phyloP scores from a whole-genome alignment of 2,888 invertebrate genomes.

The Dasypolia templi region DNA sequence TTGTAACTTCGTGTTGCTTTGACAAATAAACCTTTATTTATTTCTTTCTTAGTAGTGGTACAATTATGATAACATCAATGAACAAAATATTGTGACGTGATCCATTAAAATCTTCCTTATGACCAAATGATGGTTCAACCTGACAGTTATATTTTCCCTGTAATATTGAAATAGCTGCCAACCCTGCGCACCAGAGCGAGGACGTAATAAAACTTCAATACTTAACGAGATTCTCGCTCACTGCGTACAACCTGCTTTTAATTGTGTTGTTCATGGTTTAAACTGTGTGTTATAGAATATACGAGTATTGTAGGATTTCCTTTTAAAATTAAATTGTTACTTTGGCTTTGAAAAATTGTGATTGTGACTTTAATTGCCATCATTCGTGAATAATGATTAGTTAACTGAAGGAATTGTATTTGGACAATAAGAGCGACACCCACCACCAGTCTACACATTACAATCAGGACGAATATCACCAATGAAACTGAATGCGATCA shows the following conservation, averaged over 20 bases:
- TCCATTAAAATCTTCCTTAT: not conserved
- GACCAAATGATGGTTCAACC: not conserved
- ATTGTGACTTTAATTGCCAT: not conserved
- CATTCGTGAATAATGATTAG: not conserved
- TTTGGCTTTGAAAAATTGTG: not conserved
- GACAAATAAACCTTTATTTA: too few species aligned
- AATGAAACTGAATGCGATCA: too few species aligned
- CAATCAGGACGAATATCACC: too few species aligned
- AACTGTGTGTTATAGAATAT: slow-evolving; percentile 8
- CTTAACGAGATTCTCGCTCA: slow-evolving; percentile 58
- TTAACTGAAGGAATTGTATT: not conserved
- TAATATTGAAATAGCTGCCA: slow-evolving; percentile 13
- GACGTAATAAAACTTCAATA: slow-evolving; percentile 62
- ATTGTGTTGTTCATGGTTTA: slow-evolving; percentile 53
- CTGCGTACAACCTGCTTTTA: slow-evolving; percentile 41
- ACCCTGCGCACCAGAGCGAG: slow-evolving; percentile 28
- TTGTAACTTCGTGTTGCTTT: too few species aligned
- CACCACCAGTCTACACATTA: too few species aligned
- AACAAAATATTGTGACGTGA: not conserved
- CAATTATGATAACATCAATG: not conserved
- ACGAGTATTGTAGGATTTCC: not conserved
- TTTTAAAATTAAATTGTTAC: not conserved
- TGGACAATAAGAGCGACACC: too few species aligned
- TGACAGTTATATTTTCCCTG: not conserved
- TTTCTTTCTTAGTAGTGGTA: too few species aligned